Base-by-base conservation (phyloP, 64 coral and sea anemone species). In the Pocillopora damicornis region DNA sequence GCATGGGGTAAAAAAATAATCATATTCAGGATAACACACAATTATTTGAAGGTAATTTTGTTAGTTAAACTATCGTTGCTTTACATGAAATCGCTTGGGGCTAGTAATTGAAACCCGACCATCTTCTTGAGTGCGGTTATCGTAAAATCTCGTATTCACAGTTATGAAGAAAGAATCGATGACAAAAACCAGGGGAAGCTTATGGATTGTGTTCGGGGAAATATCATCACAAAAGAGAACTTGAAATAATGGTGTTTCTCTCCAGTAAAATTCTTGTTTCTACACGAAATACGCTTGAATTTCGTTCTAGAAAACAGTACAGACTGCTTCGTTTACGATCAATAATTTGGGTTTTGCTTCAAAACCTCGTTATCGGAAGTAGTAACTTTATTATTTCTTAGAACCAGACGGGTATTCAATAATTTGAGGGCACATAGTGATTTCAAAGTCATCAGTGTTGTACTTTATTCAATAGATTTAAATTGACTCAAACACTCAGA, bases 41-140 rank as follows among this genome's bases (percentile, higher is more conserved):
- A 85, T 73, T 72, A 13, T 85, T 72, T 72, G 81, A 51, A 58
- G 57, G 68, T 85, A 22, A 66, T 85, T 51, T 85, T 72, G 63
- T 14, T 4, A 51, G n/a, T 58, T 58, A 9, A 58, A 51, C n/a
- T 4, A 23, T 30, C 4, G 2, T 14, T 38, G n/a, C 65, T 71
- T 37, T 72, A 72, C 81, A 36, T 7, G 18, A 57, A 57, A 73
- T 85, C 18, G 81, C 81, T 85, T 9, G 64, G 15, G 64, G 81
- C 81, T 11, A 71, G 64, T 72, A 57, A 72, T 14, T 12, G n/a
- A 85, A 85, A 72, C 81, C 81, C 26, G 11, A 2, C 65, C 81
- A 67, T 8, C 63, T 85, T 68, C 63, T 0, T 51, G 67, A 1
- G 37, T 51, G 42, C 42, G 42, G 42, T 85, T 73, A 85, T 85